Evolutionary conservation across 2,797 vertebrate species (phyloP).

Genomic region (Pteronotus mesoamericanus): DNA sequence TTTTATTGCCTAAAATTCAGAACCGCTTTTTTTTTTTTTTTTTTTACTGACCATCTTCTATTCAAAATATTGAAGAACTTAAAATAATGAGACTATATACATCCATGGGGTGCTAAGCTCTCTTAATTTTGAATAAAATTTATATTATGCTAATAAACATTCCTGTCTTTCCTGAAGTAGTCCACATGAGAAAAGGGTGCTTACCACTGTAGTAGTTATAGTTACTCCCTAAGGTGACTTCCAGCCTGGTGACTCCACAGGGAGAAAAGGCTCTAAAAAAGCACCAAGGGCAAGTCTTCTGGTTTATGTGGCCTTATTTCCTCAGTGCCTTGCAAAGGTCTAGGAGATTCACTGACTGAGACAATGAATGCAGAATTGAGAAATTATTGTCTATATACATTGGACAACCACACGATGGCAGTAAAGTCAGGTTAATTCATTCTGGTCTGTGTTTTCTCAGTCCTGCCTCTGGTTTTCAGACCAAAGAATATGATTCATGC

Average conservation of each 20-base stretch:
- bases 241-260: neutral
- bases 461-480: neutral
- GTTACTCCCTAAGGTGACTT: neutral
- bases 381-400: neutral
- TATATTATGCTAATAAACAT: neutral
- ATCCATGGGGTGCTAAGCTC: neutral
- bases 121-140: conserved; percentile 35
- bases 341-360: neutral
- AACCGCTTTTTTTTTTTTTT: too few species aligned
- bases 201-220: neutral
- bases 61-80: conserved; percentile 7
- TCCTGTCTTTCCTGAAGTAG: conserved; percentile 38
- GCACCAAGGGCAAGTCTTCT: neutral
- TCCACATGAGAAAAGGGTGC: neutral
- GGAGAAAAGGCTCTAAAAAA: neutral
- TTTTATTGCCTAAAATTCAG: neutral
- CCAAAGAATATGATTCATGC: neutral
- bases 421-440: conserved; percentile 48
- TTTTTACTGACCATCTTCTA: conserved; percentile 12
- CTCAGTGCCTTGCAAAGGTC: neutral
- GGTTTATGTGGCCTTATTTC: conserved; percentile 1
- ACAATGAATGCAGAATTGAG: neutral
- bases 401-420: conserved; percentile 57
- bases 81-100: neutral
- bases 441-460: neutral